Percentiles rank a stretch among this genome's conserved stretches.
Evolutionary conservation across 2,888 invertebrate species (phyloP).

Genomic region (Theristus sp.): DNA sequence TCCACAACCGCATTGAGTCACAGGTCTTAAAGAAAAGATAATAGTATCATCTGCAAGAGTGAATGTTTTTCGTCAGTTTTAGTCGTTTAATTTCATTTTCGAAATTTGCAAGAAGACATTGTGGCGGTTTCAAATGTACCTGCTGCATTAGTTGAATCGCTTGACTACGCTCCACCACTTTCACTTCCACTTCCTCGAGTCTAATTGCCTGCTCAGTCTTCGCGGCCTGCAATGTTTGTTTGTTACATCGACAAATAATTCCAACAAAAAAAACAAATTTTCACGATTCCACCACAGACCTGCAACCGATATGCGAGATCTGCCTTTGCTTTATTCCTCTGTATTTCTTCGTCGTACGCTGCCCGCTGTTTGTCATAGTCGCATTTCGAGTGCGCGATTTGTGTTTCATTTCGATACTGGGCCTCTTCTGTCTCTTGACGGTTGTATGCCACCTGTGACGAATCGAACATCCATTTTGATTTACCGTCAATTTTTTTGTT

Average conservation of each 20-base stretch:
- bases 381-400: not conserved
- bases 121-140: not conserved
- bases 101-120: no score
- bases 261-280: not conserved
- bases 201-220: constrained; percentile 86
- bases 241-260: not conserved
- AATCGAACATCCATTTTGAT: not conserved
- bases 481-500: not conserved
- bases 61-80: no score
- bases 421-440: not conserved
- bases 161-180: constrained; percentile 64
- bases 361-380: not conserved
- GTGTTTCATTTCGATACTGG: not conserved
- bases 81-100: no score
- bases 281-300: no score
- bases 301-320: not conserved
- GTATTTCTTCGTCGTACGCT: not conserved
- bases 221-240: constrained; percentile 53
- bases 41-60: no score
- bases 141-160: constrained; percentile 75
- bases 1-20: no score
- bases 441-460: constrained; percentile 82
- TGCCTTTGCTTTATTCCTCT: not conserved
- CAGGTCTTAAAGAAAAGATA: no score
- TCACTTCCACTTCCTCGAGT: constrained; percentile 84